phyloP scores from a whole-genome alignment of 2,888 invertebrate species.

The Meiosimyza decipiens region DNA sequence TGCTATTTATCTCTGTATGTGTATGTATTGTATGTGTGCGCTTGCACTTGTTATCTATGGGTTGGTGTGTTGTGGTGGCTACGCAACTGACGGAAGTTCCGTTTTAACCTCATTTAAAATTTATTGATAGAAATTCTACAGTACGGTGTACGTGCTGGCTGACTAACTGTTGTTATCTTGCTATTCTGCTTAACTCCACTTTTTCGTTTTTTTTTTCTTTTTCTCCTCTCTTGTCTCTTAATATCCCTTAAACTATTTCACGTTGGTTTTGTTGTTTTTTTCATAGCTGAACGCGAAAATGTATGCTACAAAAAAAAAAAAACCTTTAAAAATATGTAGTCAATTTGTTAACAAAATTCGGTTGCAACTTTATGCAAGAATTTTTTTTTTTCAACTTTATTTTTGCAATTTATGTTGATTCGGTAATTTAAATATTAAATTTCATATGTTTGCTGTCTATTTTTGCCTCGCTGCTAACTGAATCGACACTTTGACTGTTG shows the following conservation, averaged over 20 bases:
- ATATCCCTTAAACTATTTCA: slow-evolving; percentile 1
- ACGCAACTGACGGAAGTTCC: slow-evolving; percentile 13
- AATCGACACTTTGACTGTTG: not conserved
- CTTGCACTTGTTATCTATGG: no score
- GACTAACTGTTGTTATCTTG: slow-evolving; percentile 1
- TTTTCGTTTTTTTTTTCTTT: not conserved
- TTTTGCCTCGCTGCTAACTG: not conserved
- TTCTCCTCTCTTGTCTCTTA: not conserved
- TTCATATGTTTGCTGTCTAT: slow-evolving; percentile 7
- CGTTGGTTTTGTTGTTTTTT: not conserved
- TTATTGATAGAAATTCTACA: slow-evolving; percentile 23
- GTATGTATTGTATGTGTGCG: slow-evolving; percentile 15
- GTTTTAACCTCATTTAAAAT: slow-evolving; percentile 21
- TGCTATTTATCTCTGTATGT: not conserved
- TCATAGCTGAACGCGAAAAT: no score
- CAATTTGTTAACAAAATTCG: no score
- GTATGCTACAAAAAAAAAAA: no score
- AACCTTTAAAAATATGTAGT: no score
- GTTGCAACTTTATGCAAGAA: no score
- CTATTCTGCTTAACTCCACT: not conserved
- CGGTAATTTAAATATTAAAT: not conserved
- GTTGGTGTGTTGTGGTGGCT: no score
- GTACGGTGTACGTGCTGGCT: slow-evolving; percentile 9
- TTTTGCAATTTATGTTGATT: not conserved
- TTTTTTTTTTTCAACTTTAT: not conserved